Evolutionary conservation across 37 sponge, comb jelly and placozoan genomes (phyloP), one percentile per base, ranked within the genome.

Genomic region (Spongia lamella): DNA sequence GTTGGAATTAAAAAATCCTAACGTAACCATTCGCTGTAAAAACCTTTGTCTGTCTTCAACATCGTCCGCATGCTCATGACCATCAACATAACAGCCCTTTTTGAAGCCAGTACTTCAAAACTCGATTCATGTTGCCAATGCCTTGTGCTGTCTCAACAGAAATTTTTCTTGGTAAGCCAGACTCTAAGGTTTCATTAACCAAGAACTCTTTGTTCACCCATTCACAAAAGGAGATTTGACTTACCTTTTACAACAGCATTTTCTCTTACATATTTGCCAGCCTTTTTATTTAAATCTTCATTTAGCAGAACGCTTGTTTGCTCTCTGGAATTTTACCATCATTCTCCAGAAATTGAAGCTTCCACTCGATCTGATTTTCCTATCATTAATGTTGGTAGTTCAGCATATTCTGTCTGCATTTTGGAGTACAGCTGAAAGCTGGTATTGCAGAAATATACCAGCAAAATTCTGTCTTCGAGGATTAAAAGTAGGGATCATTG

Each of bases 51-150:
- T 35, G 14, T 47, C 43, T 7, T 43, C 65, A 29, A 84, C 77
- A 21, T 78, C 85, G 77, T 84, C 85, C 2, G 43, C 58, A 1
- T 66, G 7, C 34, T 84, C 87, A 64, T 80, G 88, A 0, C 83
- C 88, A 88, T 81, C 88, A 25, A 88, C 61, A 82, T 43, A 82
- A 1, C 50, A 59, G 9, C 83, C 82, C 38, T 88, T 82, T 16
- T 58, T 69, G 0, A 3, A 9, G 0, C 26, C 5, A 86, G 15
- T 24, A 86, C 76, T 51, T 67, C 31, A 67, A 87, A 87, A 0
- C 88, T 77, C 60, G 80, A 43, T 9, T 72, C 66, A 68, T 79
- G 74, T 66, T 72, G 24, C 85, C 85, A 84, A 53, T 53, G 77
- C n/a, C n/a, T 1, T 63, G 60, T 15, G 70, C 38, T 0, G 87